Evolutionary conservation across 1,140 invertebrate species (phyloP).

Genomic region (Hyposmocoma kahamanoa): DNA sequence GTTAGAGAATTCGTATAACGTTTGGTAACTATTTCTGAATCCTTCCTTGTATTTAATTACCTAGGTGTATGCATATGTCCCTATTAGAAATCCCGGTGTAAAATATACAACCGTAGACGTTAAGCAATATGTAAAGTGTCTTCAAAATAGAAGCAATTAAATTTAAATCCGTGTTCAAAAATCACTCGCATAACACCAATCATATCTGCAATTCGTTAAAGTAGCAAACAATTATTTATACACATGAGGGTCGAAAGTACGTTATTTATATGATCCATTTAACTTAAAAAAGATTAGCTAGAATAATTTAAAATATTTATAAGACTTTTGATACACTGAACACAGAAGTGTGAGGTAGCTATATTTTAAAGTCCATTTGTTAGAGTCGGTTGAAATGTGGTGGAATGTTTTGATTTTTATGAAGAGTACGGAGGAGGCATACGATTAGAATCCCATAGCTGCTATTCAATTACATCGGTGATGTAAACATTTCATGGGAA

Average conservation of each 20-base stretch:
- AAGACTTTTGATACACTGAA: conserved; percentile 45
- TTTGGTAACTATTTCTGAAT: too few relatives aligned
- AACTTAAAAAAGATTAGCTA: conserved; percentile 36
- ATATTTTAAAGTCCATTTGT: conserved; percentile 26
- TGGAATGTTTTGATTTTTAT: too few relatives aligned
- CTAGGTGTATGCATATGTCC: too few relatives aligned
- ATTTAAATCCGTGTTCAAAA: too few relatives aligned
- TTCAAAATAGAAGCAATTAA: neutral
- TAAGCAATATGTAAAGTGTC: neutral
- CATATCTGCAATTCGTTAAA: neutral
- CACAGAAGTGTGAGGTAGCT: conserved; percentile 18
- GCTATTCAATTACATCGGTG: too few relatives aligned
- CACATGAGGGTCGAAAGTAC: neutral
- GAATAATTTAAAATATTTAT: conserved; percentile 26
- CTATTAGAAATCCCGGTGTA: too few relatives aligned
- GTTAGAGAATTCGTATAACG: too few relatives aligned
- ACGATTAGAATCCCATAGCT: too few relatives aligned
- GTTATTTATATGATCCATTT: conserved; percentile 22
- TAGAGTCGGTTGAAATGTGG: neutral
- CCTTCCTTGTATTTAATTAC: too few relatives aligned
- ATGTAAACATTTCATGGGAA: too few relatives aligned
- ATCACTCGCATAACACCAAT: conserved; percentile 30
- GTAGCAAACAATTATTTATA: neutral
- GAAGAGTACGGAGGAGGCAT: too few relatives aligned
- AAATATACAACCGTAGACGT: too few relatives aligned